Conservation (phyloP, 2,113 vertebrate species). For the Ciconia stormi region DNA sequence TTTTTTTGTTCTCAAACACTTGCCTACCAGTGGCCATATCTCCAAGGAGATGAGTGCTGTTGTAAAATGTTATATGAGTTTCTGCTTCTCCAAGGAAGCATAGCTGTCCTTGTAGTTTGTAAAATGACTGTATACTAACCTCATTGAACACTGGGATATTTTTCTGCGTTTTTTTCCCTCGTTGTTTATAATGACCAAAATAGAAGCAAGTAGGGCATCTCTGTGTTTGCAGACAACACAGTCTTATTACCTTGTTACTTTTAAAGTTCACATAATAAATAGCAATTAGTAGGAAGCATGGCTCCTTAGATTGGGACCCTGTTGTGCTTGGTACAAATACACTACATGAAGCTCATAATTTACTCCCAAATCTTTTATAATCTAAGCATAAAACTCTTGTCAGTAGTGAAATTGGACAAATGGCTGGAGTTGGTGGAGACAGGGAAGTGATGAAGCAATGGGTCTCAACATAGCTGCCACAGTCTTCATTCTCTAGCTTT, state of each 20-base stretch:
- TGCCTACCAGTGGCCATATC: neutral
- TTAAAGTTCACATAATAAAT: neutral
- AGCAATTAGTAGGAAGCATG: neutral
- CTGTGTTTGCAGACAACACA: neutral
- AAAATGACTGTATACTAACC: neutral
- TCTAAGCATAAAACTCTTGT: neutral
- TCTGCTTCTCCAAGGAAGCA: neutral
- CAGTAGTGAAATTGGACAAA: neutral
- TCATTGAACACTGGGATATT: neutral
- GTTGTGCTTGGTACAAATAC: neutral
- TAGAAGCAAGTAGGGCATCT: neutral
- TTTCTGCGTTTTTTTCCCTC: neutral
- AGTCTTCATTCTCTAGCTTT: neutral
- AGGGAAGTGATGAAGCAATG: neutral
- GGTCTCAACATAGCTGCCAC: neutral
- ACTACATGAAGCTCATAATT: fast-evolving
- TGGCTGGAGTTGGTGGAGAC: neutral
- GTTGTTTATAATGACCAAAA: neutral
- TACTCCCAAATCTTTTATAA: neutral
- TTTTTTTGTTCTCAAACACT: neutral
- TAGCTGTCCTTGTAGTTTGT: neutral
- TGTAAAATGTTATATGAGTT: neutral
- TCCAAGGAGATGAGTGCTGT: conserved; percentile 1
- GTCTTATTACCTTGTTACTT: neutral
- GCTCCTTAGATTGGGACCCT: neutral